Conservation (phyloP, 2,113 vertebrate species). For the Psephotus haematonotus region DNA sequence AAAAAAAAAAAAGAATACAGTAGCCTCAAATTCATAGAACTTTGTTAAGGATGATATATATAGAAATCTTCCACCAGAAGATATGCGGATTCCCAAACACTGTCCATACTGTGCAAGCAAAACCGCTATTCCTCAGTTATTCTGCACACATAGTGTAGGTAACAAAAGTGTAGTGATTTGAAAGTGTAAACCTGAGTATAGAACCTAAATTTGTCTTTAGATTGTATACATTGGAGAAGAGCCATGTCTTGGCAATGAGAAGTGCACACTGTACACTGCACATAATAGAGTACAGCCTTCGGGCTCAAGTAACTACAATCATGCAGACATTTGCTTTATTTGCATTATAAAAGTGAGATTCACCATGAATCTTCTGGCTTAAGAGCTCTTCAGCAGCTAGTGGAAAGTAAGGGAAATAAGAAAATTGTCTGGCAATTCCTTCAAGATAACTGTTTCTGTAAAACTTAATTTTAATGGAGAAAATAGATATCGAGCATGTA, state of each 20-base stretch:
- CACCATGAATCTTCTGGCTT: background rate
- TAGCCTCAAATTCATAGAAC: background rate
- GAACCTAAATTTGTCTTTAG: background rate
- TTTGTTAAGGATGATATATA: background rate
- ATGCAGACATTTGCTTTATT: conserved; percentile 5
- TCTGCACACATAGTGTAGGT: background rate
- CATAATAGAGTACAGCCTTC: background rate
- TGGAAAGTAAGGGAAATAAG: background rate
- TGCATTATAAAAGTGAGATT: conserved; percentile 4
- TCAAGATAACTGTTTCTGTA: background rate
- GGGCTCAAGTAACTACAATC: background rate
- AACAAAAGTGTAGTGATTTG: background rate
- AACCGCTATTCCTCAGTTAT: background rate
- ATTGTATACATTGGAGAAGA: background rate
- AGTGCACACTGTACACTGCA: background rate
- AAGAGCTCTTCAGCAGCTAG: background rate
- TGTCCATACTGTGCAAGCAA: background rate
- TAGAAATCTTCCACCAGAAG: background rate
- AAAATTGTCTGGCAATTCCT: background rate
- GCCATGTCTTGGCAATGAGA: background rate
- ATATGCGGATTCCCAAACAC: background rate
- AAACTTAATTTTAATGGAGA: background rate
- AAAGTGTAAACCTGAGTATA: background rate
- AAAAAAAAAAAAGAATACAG: background rate
- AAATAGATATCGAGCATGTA: background rate